Conservation (phyloP, 2,797 vertebrate species). For the Microchirus variegatus region DNA sequence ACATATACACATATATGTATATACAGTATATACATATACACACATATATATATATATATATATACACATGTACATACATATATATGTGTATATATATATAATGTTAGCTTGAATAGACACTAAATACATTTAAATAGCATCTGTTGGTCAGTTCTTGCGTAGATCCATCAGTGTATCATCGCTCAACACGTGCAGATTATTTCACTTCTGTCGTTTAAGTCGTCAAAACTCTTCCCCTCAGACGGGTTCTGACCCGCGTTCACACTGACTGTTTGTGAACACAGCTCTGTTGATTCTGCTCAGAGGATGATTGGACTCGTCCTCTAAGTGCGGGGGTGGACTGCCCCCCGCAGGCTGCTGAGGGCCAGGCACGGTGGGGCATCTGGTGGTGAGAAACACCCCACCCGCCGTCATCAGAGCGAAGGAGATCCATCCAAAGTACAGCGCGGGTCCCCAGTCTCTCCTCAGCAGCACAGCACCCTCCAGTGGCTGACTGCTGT, state of each 20-base stretch:
- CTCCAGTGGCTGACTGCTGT: slow-evolving; percentile 86
- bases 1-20: no score
- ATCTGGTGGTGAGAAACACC: slow-evolving; percentile 84
- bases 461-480: slow-evolving; percentile 82
- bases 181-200: no score
- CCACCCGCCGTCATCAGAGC: slow-evolving; percentile 84
- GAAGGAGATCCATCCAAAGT: slow-evolving; percentile 88
- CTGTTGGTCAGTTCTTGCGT: no score
- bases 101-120: no score
- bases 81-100: no score
- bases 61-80: no score
- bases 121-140: no score
- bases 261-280: slow-evolving; percentile 72
- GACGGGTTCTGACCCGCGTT: slow-evolving; percentile 39
- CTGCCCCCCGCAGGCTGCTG: slow-evolving; percentile 10
- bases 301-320: slow-evolving; percentile 62
- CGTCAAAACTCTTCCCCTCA: slow-evolving; percentile 23
- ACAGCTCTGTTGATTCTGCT: slow-evolving; percentile 71
- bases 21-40: no score
- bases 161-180: no score
- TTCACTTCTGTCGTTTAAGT: no score
- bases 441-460: slow-evolving; percentile 88
- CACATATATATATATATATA: no score
- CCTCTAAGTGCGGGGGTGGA: slow-evolving; percentile 11
- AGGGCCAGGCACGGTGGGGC: slow-evolving; percentile 55